Base-by-base conservation (phyloP, 2,888 invertebrate species). In the Dione vanillae region DNA sequence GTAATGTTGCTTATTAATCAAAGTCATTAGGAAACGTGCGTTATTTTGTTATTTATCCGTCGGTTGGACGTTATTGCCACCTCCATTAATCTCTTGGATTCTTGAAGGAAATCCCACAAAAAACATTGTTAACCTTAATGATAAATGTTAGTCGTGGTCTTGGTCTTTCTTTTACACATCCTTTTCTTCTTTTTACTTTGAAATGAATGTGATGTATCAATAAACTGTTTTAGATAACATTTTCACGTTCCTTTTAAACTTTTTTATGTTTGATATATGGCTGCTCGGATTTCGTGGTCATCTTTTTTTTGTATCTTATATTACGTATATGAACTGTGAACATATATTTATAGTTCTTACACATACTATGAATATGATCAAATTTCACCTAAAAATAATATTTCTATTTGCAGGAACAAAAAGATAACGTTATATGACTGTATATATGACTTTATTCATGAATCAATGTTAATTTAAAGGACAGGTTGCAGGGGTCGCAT, bases 31-130 rank as follows among this genome's bases (percentile, higher is more conserved):
- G 79, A 78, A 82, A 80, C 84, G 88, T 88, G 82, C 85, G 88
- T 90, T 90, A 88, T 90, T 89, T 89, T 81, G 88, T 90, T 91
- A 91, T 91, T 89, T 91, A 90, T 91, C 88, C 85, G 86, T 82
- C 84, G 87, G 87, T 83, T 84, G 82, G 81, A 77, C 86, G 85
- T 88, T 91, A 90, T 91, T 89, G 75, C 90, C 88, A 87, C 88
- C 84, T 87, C 86, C 90, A 91, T 91, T 91, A 89, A 91, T 91
- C 90, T 90, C 86, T 81, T 80, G 85, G 90, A 89, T 89, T 90
- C 90, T 88, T 90, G 83, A 88, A 88, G 89, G 86, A 88, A 90
- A 90, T 90, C 89, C 86, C 84, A 83, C 88, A 90, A 90, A 91
- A 90, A 90, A 87, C 88, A 88, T 76, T 77, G 73, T 91, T 85